A percentile compares a stretch with the other conserved stretches of the same genome.
Conservation (phyloP, 2,888 invertebrate species). For the Nomada fucata region DNA sequence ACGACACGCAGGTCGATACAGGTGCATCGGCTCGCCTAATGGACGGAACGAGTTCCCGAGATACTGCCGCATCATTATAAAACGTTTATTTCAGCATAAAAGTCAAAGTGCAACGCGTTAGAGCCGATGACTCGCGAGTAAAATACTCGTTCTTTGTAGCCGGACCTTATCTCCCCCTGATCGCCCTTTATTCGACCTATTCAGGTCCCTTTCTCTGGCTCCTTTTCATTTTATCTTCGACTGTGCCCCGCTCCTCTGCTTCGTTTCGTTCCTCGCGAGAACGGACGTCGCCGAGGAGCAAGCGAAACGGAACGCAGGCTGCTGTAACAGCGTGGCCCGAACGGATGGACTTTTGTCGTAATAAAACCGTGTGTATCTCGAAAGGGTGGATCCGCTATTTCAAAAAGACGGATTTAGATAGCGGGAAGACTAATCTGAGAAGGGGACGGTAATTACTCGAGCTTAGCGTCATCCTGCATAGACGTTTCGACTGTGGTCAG, state of each 20-base stretch:
- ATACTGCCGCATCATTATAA: slow-evolving; percentile 78
- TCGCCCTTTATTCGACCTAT: slow-evolving; percentile 43
- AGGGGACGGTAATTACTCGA: slow-evolving; percentile 46
- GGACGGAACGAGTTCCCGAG: slow-evolving; percentile 74
- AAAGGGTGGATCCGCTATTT: slow-evolving; percentile 40
- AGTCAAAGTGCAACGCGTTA: slow-evolving; percentile 71
- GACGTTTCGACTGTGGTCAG: not conserved
- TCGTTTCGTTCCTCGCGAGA: not conserved
- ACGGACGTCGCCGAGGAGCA: not conserved
- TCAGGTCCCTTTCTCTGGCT: slow-evolving; percentile 5
- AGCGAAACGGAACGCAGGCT: not conserved
- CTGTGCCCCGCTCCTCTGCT: not conserved
- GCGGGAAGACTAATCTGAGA: slow-evolving; percentile 36
- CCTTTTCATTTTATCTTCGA: slow-evolving; percentile 38
- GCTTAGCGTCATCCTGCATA: slow-evolving; percentile 16
- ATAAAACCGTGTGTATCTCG: slow-evolving; percentile 47
- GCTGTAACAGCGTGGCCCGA: slow-evolving; percentile 22
- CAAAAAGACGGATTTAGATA: slow-evolving; percentile 32
- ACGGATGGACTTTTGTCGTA: slow-evolving; percentile 46
- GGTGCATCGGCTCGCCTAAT: slow-evolving; percentile 74
- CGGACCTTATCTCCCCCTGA: slow-evolving; percentile 44
- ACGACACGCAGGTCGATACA: slow-evolving; percentile 61
- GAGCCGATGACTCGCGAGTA: slow-evolving; percentile 71
- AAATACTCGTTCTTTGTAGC: slow-evolving; percentile 59
- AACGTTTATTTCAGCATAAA: slow-evolving; percentile 77